These are phyloP conservation scores for Sprattus sprattus DNA, from an alignment of 2,113 vertebrate genomes.

Conservation along the genomic window DNA sequence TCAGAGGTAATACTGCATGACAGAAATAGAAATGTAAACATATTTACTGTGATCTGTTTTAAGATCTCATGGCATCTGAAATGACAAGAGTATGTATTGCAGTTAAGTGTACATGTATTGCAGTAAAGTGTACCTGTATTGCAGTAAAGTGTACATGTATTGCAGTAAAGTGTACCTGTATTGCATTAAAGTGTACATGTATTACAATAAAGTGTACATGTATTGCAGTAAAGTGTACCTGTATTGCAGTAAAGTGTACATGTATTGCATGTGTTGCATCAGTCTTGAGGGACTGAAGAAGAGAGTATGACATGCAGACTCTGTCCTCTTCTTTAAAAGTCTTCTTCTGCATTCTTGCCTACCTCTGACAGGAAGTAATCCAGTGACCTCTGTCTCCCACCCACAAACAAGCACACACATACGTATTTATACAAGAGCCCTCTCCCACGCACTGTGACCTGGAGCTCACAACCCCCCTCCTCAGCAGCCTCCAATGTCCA, in stretches of 20 bases:
- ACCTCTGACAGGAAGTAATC: slow-evolving; percentile 60
- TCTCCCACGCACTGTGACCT: slow-evolving; percentile 46
- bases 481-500: neutral
- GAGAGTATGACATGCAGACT: slow-evolving; percentile 24
- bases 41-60: neutral
- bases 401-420: slow-evolving; percentile 12
- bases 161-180: no score
- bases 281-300: neutral
- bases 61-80: neutral
- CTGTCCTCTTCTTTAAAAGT: neutral
- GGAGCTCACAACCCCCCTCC: neutral
- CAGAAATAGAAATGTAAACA: neutral
- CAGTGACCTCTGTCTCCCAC: slow-evolving; percentile 51
- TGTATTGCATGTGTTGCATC: neutral
- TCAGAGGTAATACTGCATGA: neutral
- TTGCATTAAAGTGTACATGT: no score
- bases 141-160: no score
- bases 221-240: no score
- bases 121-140: no score
- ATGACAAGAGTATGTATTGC: neutral
- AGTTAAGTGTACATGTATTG: no score
- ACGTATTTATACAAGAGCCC: neutral
- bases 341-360: neutral
- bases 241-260: neutral
- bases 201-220: no score